Conservation (phyloP, 2,888 invertebrate species). For the Leucoptera coffeella region DNA sequence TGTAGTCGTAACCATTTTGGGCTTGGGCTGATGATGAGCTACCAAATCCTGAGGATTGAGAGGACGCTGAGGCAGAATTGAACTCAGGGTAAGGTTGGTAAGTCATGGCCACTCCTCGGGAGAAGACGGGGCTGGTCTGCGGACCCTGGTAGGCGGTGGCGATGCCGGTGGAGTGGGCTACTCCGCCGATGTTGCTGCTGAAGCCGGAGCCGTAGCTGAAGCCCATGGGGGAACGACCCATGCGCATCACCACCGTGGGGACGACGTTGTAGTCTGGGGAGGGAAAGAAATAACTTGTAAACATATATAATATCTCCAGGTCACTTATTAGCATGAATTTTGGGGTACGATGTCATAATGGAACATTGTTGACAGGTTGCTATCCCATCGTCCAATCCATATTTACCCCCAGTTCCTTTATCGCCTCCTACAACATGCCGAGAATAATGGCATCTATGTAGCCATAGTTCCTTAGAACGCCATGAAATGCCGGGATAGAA, state of each 20-base stretch:
- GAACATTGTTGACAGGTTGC: too few relatives aligned
- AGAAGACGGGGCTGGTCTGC: constrained; percentile 15
- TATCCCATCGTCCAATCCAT: too few relatives aligned
- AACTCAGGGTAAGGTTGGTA: too few relatives aligned
- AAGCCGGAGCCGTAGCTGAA: constrained; percentile 37
- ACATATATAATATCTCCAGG: too few relatives aligned
- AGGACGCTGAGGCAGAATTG: constrained; percentile 13
- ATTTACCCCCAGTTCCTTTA: too few relatives aligned
- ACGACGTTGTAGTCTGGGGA: constrained; percentile 7
- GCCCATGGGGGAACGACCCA: constrained; percentile 24
- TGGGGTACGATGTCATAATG: too few relatives aligned
- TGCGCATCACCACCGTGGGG: constrained; percentile 15
- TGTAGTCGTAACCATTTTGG: constrained; percentile 12
- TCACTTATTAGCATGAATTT: too few relatives aligned
- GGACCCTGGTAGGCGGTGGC: constrained; percentile 25
- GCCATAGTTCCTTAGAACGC: constrained; percentile 2
- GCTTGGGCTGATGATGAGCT: constrained; percentile 6
- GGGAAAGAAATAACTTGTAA: too few relatives aligned
- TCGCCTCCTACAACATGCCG: too few relatives aligned
- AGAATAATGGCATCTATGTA: too few relatives aligned
- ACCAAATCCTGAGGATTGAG: constrained; percentile 6
- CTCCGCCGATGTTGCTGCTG: constrained; percentile 33
- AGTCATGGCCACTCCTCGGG: constrained; percentile 25
- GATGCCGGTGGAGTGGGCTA: constrained; percentile 26
- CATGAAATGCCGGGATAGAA: too few relatives aligned